Conservation (phyloP, 2,888 invertebrate species). For the Caenorhabditis drosophilae region DNA sequence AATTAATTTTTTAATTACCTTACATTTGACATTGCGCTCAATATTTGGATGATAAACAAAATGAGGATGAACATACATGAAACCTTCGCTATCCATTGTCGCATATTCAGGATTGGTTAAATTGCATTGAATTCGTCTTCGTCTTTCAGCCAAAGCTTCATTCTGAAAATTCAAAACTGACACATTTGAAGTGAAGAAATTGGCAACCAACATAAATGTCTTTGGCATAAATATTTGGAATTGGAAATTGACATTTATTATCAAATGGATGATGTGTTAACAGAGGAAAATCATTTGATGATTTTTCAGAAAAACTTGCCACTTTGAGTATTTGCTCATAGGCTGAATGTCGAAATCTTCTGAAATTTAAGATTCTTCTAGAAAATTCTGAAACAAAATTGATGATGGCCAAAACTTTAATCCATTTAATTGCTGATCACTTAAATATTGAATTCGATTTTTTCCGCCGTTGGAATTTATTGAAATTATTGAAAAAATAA, state of each 20-base stretch:
- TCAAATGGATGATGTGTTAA: slow-evolving; percentile 41
- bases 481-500: no score
- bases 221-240: slow-evolving; percentile 31
- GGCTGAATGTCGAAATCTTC: no score
- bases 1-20: no score
- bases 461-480: no score
- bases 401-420: no score
- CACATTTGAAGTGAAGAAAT: no score
- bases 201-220: slow-evolving; percentile 12
- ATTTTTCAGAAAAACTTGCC: not conserved
- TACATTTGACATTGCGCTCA: slow-evolving; percentile 15
- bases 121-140: slow-evolving; percentile 33
- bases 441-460: no score
- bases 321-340: no score
- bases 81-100: slow-evolving; percentile 35
- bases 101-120: slow-evolving; percentile 15
- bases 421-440: no score
- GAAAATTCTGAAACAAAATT: no score
- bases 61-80: slow-evolving; percentile 29
- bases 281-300: not conserved
- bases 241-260: slow-evolving; percentile 41
- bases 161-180: slow-evolving; percentile 9
- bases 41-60: slow-evolving; percentile 25
- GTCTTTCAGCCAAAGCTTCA: slow-evolving; percentile 23
- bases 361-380: no score